These are phyloP conservation scores for Squalus acanthias DNA, from an alignment of 2,797 vertebrate species.

Conservation along the genomic window DNA sequence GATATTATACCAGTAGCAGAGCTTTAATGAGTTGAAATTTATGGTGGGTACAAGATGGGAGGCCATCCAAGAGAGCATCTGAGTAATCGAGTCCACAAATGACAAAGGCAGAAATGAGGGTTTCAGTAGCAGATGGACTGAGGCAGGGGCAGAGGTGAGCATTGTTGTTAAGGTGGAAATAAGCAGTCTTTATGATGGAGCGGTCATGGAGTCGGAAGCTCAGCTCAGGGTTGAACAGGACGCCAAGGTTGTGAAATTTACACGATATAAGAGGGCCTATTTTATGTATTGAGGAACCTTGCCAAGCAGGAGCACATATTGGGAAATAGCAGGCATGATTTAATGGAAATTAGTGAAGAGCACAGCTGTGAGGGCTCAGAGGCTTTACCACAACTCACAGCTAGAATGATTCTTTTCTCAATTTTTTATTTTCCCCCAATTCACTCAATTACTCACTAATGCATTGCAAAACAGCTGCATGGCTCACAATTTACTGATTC, in stretches of 20 bases:
- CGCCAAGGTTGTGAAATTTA: neutral
- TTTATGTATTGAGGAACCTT: neutral
- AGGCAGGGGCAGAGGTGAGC: neutral
- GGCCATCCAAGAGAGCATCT: neutral
- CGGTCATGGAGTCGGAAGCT: neutral
- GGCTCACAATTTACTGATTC: neutral
- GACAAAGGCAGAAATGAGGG: neutral
- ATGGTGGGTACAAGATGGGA: neutral
- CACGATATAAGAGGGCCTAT: neutral
- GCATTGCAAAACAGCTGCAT: neutral
- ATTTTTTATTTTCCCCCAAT: neutral
- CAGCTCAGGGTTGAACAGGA: neutral
- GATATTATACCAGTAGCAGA: neutral
- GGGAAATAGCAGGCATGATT: neutral
- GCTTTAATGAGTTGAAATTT: neutral
- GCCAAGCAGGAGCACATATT: neutral
- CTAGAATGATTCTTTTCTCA: neutral
- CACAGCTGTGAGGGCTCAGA: neutral
- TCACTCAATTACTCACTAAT: neutral
- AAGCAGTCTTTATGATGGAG: neutral
- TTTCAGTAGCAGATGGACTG: neutral
- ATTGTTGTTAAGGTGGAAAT: neutral
- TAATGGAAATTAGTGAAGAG: neutral
- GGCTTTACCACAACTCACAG: neutral
- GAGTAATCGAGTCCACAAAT: neutral